Conservation (phyloP, 2,888 invertebrate genomes). For the Pollenia angustigena region DNA sequence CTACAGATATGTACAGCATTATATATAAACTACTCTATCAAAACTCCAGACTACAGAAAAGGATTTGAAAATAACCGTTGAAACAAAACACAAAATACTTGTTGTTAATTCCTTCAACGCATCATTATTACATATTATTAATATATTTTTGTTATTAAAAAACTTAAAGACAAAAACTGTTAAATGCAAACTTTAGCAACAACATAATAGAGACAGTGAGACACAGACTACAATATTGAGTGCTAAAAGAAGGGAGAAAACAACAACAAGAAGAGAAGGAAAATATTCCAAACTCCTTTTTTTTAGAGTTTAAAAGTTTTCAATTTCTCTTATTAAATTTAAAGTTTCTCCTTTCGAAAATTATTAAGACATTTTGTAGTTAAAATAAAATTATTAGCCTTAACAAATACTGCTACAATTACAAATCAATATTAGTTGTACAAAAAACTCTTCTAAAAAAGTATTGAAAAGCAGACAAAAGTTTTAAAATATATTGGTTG, state of each 20-base stretch:
- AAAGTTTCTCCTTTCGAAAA: constrained; percentile 6
- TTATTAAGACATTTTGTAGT: too few relatives aligned
- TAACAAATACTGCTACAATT: constrained; percentile 13
- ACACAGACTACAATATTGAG: neutral
- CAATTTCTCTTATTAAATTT: constrained; percentile 2
- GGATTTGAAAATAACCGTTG: constrained; percentile 72
- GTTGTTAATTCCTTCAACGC: constrained; percentile 50
- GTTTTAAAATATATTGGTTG: constrained; percentile 37
- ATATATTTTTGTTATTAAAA: constrained; percentile 46
- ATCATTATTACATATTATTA: constrained; percentile 36
- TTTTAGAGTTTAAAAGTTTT: neutral
- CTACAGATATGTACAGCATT: constrained; percentile 74
- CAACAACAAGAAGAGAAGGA: neutral
- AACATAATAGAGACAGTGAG: constrained; percentile 7
- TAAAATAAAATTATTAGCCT: neutral
- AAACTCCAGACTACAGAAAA: constrained; percentile 75
- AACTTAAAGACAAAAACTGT: constrained; percentile 21
- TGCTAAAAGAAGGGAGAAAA: constrained; percentile 7
- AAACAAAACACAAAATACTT: constrained; percentile 30
- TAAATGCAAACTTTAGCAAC: constrained; percentile 35
- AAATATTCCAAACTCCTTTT: neutral
- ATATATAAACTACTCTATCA: constrained; percentile 75
- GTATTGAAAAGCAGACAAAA: constrained; percentile 23
- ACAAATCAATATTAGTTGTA: constrained; percentile 5
- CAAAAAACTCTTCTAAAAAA: neutral